Conservation (phyloP, 2,797 vertebrate species). For the Rallus crepitans region DNA sequence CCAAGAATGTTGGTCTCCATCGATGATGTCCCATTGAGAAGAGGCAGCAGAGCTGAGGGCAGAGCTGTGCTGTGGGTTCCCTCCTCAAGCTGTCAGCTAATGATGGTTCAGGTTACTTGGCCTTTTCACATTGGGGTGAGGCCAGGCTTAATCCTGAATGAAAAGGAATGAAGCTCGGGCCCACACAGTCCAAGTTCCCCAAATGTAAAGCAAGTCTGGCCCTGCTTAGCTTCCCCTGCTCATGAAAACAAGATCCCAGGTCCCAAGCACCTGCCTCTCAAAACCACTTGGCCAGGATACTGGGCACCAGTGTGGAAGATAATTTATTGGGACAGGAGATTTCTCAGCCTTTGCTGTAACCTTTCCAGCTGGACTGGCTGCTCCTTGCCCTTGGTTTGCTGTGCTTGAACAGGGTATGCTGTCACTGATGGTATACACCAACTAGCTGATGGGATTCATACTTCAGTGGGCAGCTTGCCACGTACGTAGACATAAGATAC, state of each 20-base stretch:
- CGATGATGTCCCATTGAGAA: background rate
- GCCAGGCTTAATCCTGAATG: background rate
- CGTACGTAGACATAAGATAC: background rate
- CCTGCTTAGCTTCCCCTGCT: background rate
- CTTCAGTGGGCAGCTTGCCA: background rate
- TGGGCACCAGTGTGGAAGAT: background rate
- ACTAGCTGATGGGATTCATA: background rate
- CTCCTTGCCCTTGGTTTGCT: slow-evolving; percentile 26
- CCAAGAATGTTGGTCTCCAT: background rate
- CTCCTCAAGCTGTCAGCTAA: too few species aligned
- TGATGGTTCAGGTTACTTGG: background rate
- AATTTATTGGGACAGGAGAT: background rate
- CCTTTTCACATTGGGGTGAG: background rate
- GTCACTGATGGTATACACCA: background rate
- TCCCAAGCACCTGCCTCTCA: background rate
- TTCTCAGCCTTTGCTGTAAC: background rate
- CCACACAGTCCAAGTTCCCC: background rate
- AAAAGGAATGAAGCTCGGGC: background rate
- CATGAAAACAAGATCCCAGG: background rate
- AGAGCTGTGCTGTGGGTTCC: background rate
- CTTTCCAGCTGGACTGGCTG: background rate
- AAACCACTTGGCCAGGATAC: background rate
- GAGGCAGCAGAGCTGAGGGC: background rate
- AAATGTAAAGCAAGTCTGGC: background rate
- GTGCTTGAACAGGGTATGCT: background rate